These are phyloP conservation scores for Lerista edwardsae DNA, from an alignment of 2,797 vertebrate species.

Conservation along the genomic window DNA sequence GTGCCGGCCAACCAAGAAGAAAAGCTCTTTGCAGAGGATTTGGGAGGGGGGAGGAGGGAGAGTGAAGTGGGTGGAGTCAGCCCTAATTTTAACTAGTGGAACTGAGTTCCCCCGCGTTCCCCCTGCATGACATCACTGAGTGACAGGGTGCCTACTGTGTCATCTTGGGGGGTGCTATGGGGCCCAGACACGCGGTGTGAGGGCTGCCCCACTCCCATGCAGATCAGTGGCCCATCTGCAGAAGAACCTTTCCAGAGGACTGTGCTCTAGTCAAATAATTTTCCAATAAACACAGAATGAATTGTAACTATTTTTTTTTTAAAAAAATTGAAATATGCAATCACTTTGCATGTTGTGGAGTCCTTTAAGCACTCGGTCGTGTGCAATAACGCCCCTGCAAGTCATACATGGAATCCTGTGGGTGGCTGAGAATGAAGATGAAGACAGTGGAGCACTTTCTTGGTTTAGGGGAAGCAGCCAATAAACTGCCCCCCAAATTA, in stretches of 20 bases:
- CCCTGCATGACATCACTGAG: no score
- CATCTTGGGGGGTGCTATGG: no score
- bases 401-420: slow-evolving; percentile 38
- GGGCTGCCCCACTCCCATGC: not conserved
- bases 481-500: slow-evolving; percentile 51
- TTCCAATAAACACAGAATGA: slow-evolving; percentile 36
- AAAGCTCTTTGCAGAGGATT: no score
- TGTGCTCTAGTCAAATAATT: not conserved
- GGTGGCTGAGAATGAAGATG: slow-evolving; percentile 13
- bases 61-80: no score
- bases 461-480: slow-evolving; percentile 46
- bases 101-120: no score
- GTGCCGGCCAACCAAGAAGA: no score
- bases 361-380: slow-evolving; percentile 22
- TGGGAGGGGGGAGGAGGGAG: no score
- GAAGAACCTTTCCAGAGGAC: not conserved
- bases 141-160: no score
- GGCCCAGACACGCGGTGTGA: no score
- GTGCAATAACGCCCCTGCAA: slow-evolving; percentile 32
- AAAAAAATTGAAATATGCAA: not conserved
- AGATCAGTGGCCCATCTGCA: not conserved
- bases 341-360: slow-evolving; percentile 18
- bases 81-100: no score
- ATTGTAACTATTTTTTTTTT: slow-evolving; percentile 45
- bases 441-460: accelerated